Conservation (phyloP, 2,888 invertebrate genomes). For the Thera britannica region DNA sequence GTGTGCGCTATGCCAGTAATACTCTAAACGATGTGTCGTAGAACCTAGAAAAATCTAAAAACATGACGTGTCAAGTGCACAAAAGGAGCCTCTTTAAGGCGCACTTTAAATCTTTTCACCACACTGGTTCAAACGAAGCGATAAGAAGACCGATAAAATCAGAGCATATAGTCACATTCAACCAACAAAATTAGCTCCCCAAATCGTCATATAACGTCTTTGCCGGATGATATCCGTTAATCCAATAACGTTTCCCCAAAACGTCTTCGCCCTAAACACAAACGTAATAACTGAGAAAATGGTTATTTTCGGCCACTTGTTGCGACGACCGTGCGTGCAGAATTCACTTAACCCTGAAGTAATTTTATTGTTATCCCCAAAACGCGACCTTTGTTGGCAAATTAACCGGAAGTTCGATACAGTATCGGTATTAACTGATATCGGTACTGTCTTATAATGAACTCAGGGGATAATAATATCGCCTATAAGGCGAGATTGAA, state of each 20-base stretch:
- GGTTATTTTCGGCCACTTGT: conserved; percentile 58
- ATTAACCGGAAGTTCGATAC: conserved; percentile 62
- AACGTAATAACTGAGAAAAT: conserved; percentile 40
- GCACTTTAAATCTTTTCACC: too few relatives aligned
- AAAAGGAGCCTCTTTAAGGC: too few relatives aligned
- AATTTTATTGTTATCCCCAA: conserved; percentile 59
- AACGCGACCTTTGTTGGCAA: conserved; percentile 55
- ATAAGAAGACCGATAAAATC: too few relatives aligned
- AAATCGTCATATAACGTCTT: conserved; percentile 10
- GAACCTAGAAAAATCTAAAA: too few relatives aligned
- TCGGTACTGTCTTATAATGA: conserved; percentile 33
- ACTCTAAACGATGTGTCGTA: too few relatives aligned
- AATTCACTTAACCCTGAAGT: conserved; percentile 63
- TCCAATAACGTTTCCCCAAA: conserved; percentile 28
- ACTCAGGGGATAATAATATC: conserved; percentile 8
- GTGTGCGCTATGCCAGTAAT: too few relatives aligned
- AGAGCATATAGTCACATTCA: too few relatives aligned
- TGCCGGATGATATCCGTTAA: conserved; percentile 13
- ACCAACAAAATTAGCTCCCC: not conserved
- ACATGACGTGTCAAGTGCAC: too few relatives aligned
- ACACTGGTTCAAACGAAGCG: too few relatives aligned
- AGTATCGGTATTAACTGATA: conserved; percentile 51
- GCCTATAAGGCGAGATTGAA: not conserved
- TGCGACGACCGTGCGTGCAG: conserved; percentile 60
- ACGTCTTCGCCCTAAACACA: conserved; percentile 23